Percentiles rank a stretch among this genome's conserved stretches.
Conservation (phyloP, 2,888 invertebrate genomes). For the Leucophora obtusa region DNA sequence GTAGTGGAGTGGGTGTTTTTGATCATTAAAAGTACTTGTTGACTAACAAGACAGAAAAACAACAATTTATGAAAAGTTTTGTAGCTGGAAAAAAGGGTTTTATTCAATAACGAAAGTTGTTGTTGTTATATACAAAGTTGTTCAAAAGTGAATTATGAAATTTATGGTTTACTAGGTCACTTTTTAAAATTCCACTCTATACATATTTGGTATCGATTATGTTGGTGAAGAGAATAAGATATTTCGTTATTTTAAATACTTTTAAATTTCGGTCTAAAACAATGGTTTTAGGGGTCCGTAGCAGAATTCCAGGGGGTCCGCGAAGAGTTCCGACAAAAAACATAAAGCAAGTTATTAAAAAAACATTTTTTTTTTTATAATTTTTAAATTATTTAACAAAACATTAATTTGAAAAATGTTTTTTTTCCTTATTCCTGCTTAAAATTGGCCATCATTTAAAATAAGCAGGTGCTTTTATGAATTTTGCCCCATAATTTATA, state of each 20-base stretch:
- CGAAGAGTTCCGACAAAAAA: too few relatives aligned
- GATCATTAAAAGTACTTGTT: slow-evolving; percentile 32
- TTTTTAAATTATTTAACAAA: too few relatives aligned
- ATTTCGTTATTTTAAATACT: not conserved
- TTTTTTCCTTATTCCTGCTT: too few relatives aligned
- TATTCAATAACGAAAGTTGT: not conserved
- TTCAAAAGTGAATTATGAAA: slow-evolving; percentile 36
- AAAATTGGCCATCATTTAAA: too few relatives aligned
- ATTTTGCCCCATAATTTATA: too few relatives aligned
- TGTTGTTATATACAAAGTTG: not conserved
- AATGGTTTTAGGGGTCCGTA: too few relatives aligned
- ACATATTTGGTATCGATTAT: slow-evolving; percentile 5
- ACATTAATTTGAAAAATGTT: too few relatives aligned
- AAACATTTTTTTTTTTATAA: too few relatives aligned
- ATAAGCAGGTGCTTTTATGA: too few relatives aligned
- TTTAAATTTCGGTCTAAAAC: too few relatives aligned
- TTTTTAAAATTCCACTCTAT: not conserved
- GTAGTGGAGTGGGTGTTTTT: slow-evolving; percentile 38
- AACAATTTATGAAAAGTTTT: not conserved
- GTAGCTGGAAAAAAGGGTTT: not conserved
- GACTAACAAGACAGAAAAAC: slow-evolving; percentile 27
- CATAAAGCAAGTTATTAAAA: too few relatives aligned
- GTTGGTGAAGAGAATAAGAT: not conserved
- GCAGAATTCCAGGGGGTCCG: too few relatives aligned
- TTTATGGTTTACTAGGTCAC: slow-evolving; percentile 56